These are phyloP conservation scores for Adrianichthys oophorus DNA, from an alignment of 2,797 vertebrate species.

Conservation along the genomic window DNA sequence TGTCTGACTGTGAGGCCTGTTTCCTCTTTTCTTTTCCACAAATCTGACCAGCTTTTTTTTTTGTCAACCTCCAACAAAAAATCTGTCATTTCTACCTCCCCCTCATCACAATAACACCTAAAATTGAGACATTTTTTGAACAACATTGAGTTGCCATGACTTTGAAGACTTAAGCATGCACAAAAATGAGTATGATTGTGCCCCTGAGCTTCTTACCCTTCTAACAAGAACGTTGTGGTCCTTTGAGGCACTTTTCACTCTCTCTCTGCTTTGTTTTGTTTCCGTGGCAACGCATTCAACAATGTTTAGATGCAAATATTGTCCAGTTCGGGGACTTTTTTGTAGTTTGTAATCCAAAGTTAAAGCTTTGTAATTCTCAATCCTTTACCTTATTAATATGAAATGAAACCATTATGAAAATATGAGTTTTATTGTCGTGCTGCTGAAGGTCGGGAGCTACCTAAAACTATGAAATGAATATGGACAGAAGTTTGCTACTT, in stretches of 20 bases:
- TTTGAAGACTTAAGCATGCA: slow-evolving; percentile 3
- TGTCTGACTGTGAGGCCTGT: slow-evolving; percentile 12
- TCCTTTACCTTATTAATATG: too few species aligned
- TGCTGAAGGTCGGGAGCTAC: too few species aligned
- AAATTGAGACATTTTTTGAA: background rate
- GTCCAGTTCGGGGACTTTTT: slow-evolving; percentile 9
- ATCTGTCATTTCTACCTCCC: background rate
- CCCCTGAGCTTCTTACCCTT: slow-evolving; percentile 10
- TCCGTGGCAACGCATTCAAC: slow-evolving; percentile 45
- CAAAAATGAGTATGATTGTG: slow-evolving; percentile 6
- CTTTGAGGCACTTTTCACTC: slow-evolving; percentile 11
- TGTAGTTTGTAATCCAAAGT: background rate
- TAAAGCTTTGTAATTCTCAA: background rate
- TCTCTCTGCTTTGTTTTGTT: slow-evolving; percentile 41
- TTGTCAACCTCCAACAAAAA: background rate
- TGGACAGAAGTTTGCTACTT: too few species aligned
- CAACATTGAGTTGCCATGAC: background rate
- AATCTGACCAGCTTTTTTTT: slow-evolving; percentile 1
- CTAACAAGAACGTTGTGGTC: slow-evolving; percentile 20
- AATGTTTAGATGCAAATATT: slow-evolving; percentile 24
- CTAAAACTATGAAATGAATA: too few species aligned
- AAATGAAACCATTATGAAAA: too few species aligned
- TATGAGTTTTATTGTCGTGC: too few species aligned
- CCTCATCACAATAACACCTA: background rate
- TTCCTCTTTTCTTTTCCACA: slow-evolving; percentile 14